Evolutionary conservation across 2,797 vertebrate genomes (phyloP), one percentile per base, ranked within the genome.

Genomic region (Molossus alvarezi): DNA sequence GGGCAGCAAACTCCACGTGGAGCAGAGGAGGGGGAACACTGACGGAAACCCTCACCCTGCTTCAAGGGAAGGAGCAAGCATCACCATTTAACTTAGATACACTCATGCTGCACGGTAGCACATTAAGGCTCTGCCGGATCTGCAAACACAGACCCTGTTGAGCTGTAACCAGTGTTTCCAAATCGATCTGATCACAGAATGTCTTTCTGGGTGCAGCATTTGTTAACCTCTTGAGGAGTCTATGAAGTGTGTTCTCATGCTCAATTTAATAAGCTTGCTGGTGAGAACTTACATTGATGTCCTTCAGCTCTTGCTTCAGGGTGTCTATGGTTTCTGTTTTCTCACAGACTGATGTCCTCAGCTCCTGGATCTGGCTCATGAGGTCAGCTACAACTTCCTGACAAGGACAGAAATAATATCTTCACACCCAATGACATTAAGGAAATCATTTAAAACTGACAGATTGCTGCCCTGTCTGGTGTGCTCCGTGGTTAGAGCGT

Each of bases 311-410:
- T 97, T 98, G 99, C 58, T 97, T 98, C 94, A 99, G 97, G 60
- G 98, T 98, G 88, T 98, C 98, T 84, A 99, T 98, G 71, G 97
- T 98, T 97, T 99, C 99, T 0, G 98, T 98, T 97, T 99, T 99
- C 97, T 99, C 98, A 97, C 97, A 98, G 89, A 99, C 95, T 27
- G 99, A 99, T 87, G 97, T 98, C 90, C 99, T 99, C 77, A 99
- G 98, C 81, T 99, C 99, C 98, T 99, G 99, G 97, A 99, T 99
- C 98, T 99, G 99, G 97, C 98, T 99, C 97, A 99, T 99, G 95
- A 99, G 98, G 93, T 99, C 99, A 84, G 99, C 94, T 92, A 99
- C 98, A 97, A 99, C 99, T 96, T 98, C 99, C 99, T 99, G 97
- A 96, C 48, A 21, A 97, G 67, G 96, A 94, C 94, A 98, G 97